These are phyloP conservation scores for Drosophila histrio DNA, from an alignment of 2,888 invertebrate species.

Conservation along the genomic window DNA sequence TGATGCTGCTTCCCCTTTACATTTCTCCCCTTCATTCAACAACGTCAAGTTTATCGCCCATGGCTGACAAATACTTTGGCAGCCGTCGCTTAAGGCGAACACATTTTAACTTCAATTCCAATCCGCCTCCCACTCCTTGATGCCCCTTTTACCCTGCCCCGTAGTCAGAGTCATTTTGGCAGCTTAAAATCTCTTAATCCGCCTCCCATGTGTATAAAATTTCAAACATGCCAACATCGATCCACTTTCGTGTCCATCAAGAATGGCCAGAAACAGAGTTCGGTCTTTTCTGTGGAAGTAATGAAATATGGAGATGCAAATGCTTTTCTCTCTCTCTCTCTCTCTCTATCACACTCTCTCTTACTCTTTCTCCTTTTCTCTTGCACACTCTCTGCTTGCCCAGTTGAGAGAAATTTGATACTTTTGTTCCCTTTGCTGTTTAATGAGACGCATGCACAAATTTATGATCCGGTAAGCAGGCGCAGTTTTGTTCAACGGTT, in stretches of 20 bases:
- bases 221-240: constrained; percentile 77
- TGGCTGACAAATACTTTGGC: constrained; percentile 42
- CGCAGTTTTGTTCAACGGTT: constrained; percentile 76
- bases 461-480: constrained; percentile 80
- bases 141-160: neutral
- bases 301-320: constrained; percentile 30
- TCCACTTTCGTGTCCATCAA: constrained; percentile 79
- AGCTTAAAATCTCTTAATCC: constrained; percentile 70
- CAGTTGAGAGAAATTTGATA: constrained; percentile 67
- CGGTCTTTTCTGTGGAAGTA: constrained; percentile 59
- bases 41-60: constrained; percentile 25
- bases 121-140: neutral
- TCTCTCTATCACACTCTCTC: neutral
- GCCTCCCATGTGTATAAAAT: constrained; percentile 75
- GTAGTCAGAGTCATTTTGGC: constrained; percentile 29
- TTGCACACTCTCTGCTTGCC: constrained; percentile 3
- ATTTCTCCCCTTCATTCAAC: neutral
- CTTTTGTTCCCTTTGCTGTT: constrained; percentile 76
- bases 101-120: constrained; percentile 26
- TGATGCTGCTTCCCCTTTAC: constrained; percentile 47
- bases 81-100: constrained; percentile 11
- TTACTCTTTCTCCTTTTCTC: constrained; percentile 1
- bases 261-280: constrained; percentile 18
- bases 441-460: constrained; percentile 82
- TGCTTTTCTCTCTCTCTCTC: constrained; percentile 9